Evolutionary conservation across 1,140 invertebrate genomes (phyloP), one percentile per base, ranked within the genome.

Genomic region (Mizuhopecten yessoensis): DNA sequence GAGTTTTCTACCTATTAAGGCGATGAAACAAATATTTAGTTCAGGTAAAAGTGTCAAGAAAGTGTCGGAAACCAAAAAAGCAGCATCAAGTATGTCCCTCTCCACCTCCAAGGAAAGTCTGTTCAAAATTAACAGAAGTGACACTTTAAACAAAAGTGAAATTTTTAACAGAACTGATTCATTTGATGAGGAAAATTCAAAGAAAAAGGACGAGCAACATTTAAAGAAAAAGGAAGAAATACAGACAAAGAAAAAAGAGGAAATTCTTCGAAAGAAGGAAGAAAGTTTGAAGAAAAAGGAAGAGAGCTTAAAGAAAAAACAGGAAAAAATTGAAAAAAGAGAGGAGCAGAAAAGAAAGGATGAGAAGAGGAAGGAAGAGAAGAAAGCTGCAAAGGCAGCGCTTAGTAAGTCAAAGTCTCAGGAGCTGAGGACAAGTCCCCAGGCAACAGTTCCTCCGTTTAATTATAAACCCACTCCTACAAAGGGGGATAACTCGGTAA

Each of bases 381-480:
- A 88, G 75, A 86, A 90, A 86, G 90, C 90, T n/a, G 49, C 34
- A 87, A 88, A 91, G 20, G 34, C 36, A n/a, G 90, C 86, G 15
- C 39, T 57, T 10, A 87, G 87, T 10, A 57, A 57, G 86, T 29
- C 42, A 88, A 42, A 89, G 49, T 33, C 88, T 33, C 49, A 90
- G 75, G 86, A 88, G 39, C 36, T 89, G 0, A 91, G 90, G 88
- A 91, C 92, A 57, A 92, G 90, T 86, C 93, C 93, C 0, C 91
- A 92, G 33, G 97, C 97, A 33, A 97, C 97, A 11, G 97, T 97
- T 23, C 95, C 96, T 23, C 97, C 97, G 0, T 97, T 97, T 91
- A 97, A 97, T 93, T 97, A 97, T 89, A 97, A 96, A 88, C 97
- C 97, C 1, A 93, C 91, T 15, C 88, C n/a, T 34, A n/a, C 86